Percentiles rank a stretch among this genome's conserved stretches.
Evolutionary conservation across 2,113 vertebrate species (phyloP).

Genomic region (Spea bombifrons): DNA sequence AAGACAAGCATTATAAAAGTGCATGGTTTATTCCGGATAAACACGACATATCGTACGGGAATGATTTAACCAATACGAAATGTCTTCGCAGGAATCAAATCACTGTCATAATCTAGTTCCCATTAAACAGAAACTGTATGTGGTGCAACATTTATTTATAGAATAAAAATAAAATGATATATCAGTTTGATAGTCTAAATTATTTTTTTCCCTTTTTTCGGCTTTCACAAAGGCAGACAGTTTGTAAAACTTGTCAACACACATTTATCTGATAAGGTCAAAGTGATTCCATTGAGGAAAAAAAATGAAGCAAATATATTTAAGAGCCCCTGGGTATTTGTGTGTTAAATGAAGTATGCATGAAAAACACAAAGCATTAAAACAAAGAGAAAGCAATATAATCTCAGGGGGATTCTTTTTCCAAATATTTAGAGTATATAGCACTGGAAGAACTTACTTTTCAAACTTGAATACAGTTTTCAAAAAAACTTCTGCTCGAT

Average conservation of each 20-base stretch:
- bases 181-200: conserved; percentile 11
- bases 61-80: neutral
- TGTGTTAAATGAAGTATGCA: conserved; percentile 58
- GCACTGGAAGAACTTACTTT: conserved; percentile 6
- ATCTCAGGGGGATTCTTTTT: conserved; percentile 18
- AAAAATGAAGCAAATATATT: conserved; percentile 57
- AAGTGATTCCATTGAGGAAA: conserved; percentile 54
- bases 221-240: conserved; percentile 53
- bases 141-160: neutral
- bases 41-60: neutral
- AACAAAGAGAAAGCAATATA: neutral
- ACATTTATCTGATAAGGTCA: conserved; percentile 65
- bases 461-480: neutral
- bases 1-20: too few relatives aligned
- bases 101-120: neutral
- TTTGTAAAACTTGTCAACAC: conserved; percentile 57
- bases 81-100: neutral
- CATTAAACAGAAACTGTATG: neutral
- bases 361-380: conserved; percentile 51
- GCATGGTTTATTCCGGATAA: neutral
- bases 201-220: conserved; percentile 34
- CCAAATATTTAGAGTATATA: conserved; percentile 29
- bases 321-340: conserved; percentile 55
- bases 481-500: conserved; percentile 25
- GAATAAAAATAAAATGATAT: conserved; percentile 3